These are phyloP conservation scores for Oxygymnocypris stewartii DNA, from an alignment of 2,113 vertebrate genomes.

Conservation along the genomic window DNA sequence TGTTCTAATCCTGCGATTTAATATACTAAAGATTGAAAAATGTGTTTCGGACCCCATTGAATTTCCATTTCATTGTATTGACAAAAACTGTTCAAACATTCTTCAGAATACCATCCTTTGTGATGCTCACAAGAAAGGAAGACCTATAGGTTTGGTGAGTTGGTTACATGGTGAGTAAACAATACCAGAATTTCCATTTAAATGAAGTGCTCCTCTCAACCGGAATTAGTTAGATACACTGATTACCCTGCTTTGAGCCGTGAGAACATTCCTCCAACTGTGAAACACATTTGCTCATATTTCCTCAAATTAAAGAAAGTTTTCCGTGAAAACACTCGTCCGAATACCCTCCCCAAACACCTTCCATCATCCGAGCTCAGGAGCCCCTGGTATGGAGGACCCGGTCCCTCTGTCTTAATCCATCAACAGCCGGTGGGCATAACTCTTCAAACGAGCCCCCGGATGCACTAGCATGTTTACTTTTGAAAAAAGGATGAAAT, in stretches of 20 bases:
- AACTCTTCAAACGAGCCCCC: slow-evolving; percentile 18
- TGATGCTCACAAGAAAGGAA: background rate
- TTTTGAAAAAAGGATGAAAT: slow-evolving; percentile 43
- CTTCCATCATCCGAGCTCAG: slow-evolving; percentile 16
- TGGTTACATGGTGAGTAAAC: background rate
- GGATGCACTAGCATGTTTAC: slow-evolving; percentile 25
- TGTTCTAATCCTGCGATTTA: background rate
- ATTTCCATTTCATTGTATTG: background rate
- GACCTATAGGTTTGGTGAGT: background rate
- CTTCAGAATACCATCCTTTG: background rate
- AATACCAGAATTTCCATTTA: background rate
- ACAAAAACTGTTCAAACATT: background rate
- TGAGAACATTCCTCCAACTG: slow-evolving; percentile 51
- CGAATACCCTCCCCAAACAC: background rate
- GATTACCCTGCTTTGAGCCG: slow-evolving; percentile 46
- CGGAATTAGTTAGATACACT: slow-evolving; percentile 52
- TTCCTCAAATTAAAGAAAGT: slow-evolving; percentile 52
- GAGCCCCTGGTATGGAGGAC: background rate
- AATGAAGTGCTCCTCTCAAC: slow-evolving; percentile 8
- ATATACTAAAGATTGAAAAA: too few relatives aligned
- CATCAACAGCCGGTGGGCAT: slow-evolving; percentile 38
- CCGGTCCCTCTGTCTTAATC: slow-evolving; percentile 2
- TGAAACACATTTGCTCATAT: slow-evolving; percentile 48
- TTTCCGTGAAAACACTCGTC: slow-evolving; percentile 50
- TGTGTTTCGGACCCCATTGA: background rate